Base-by-base conservation (phyloP, 1,140 invertebrate species). In the Zophobas morio region DNA sequence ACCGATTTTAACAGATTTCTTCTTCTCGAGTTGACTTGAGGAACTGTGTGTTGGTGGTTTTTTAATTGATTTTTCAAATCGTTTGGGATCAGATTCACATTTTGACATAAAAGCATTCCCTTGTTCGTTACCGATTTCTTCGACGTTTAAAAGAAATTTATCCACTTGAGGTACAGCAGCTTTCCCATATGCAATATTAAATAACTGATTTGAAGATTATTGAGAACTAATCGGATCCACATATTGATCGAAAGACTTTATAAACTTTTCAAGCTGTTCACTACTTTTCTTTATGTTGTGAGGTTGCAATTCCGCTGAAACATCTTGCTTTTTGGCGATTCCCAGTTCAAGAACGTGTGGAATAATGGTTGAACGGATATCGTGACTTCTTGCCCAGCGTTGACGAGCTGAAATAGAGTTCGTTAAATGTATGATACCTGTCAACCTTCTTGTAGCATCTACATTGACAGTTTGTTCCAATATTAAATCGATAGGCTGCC, bases 391-490 rank as follows among this genome's bases (percentile, higher is more conserved):
- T 5, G 47, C 37, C 79, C 81, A 80, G 33, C 77, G 71, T 78
- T 81, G 81, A 2, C 79, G 57, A 47, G 78, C 78, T 4, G 81
- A 79, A 51, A 84, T 79, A 1, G 80, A 82, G 53, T 82, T 77
- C 1, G 78, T 81, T 1, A 81, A 57, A 63, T 82, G 74, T 20
- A 37, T 51, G 37, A 77, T 63, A 60, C 82, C 82, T 53, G 33
- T 56, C 1, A 56, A 6, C 33, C 35, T 78, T 82, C 0, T 85
- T 37, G 84, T 84, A 34, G 81, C 84, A 81, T 85, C 84, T 40
- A 81, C 83, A 70, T 84, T 86, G 4, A 84, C 81, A 0, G 82
- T 85, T 81, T 84, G 83, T 51, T 85, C 82, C 0, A 84, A 36
- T 1, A 76, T 78, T 6, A 84, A 70, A 74, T 85, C 82, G 33